Base-by-base conservation (phyloP, 92 coral and sea anemone genomes). In the Porites rus region DNA sequence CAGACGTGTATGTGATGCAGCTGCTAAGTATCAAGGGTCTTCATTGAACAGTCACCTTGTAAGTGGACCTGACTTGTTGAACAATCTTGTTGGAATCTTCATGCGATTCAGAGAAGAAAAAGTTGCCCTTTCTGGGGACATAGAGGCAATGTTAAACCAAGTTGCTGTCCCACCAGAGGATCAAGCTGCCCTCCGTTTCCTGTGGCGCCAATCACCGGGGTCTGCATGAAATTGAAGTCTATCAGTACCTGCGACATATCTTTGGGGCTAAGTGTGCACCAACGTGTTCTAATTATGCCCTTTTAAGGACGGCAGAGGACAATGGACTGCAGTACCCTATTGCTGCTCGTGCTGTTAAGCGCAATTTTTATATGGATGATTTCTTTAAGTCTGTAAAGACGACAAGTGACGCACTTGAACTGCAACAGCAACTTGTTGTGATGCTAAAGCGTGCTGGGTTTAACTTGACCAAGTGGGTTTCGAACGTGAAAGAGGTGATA, bases 51-150 rank as follows among this genome's bases (percentile, higher is more conserved):
- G 82, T 52, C 80, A 83, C 28, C 88, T 91, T 53, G 72, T 88
- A 70, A 88, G 74, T 5, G 92, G 90, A 69, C 90, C 92, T 62
- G 90, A 87, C 24, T 64, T 80, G 69, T 56, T 87, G 14, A 79
- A 61, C 74, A 78, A 83, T 17, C 88, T 88, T 63, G 87, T 88
- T 77, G 94, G 87, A 56, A 77, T 91, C 19, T 75, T 91, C 69
- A 72, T 87, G 79, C 82, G 89, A 60, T 91, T 87, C 85, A 56
- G 91, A 59, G 87, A 91, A 84, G 89, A 90, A 86, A 81, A 20
- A 51, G 70, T 88, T 14, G 94, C 90, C 1, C 62, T 91, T 18
- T 88, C 92, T n/a, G 91, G 90, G 53, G 92, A 91, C 80, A 91
- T 84, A 5, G 92, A 90, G 20, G 87, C 81, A 80, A 84, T 88